Percentiles rank a stretch among this genome's conserved stretches.
phyloP scores from a whole-genome alignment of 2,113 vertebrate species.

The Dicaeum eximium region DNA sequence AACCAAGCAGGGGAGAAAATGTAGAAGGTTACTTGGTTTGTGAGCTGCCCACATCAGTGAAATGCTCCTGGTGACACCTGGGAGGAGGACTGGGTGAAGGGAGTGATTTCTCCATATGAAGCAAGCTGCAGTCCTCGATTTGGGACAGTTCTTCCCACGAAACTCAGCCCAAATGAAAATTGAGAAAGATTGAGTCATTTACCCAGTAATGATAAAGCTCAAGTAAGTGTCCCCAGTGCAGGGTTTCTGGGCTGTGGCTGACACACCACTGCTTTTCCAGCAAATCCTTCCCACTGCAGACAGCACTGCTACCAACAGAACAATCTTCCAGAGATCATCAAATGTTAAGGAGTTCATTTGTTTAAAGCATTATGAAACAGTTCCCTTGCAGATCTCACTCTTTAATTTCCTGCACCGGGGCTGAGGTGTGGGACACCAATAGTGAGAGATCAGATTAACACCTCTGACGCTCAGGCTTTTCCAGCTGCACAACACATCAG shows the following conservation, averaged over 20 bases:
- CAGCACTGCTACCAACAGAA: slow-evolving; percentile 43
- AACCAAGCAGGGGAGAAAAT: not conserved
- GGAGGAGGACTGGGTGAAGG: not conserved
- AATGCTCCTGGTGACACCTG: not conserved
- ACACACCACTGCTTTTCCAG: not conserved
- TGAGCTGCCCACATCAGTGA: not conserved
- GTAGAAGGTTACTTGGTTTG: not conserved
- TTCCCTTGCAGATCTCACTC: slow-evolving; percentile 48
- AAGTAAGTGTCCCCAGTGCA: not conserved
- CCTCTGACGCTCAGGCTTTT: not conserved
- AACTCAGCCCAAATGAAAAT: not conserved
- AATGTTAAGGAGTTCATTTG: slow-evolving; percentile 72
- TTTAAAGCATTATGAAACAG: slow-evolving; percentile 70
- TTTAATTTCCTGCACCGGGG: slow-evolving; percentile 68
- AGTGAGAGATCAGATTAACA: slow-evolving; percentile 60
- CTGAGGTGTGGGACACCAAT: slow-evolving; percentile 65
- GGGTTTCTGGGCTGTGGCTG: not conserved
- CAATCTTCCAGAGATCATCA: slow-evolving; percentile 47
- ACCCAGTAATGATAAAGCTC: not conserved
- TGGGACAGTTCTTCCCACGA: not conserved
- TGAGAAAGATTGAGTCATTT: not conserved
- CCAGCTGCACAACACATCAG: slow-evolving; percentile 24
- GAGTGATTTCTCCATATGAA: not conserved
- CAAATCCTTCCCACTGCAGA: not conserved
- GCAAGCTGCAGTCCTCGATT: not conserved